Conservation (phyloP, 2,888 invertebrate species). For the Conops quadrifasciatus region DNA sequence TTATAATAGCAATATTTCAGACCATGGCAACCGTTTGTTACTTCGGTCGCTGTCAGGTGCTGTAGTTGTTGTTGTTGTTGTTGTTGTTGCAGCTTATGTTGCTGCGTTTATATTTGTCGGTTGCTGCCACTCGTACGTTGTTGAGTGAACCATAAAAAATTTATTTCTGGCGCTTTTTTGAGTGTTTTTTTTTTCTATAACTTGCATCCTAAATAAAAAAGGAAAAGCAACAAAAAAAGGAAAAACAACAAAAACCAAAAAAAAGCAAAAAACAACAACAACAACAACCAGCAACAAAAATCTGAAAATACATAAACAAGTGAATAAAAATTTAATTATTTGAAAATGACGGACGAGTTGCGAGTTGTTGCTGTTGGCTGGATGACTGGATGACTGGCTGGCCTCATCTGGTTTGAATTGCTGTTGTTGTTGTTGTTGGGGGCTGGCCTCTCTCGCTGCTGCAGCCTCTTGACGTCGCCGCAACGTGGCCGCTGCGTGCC, state of each 20-base stretch:
- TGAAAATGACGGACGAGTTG: conserved; percentile 9
- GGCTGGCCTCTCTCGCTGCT: neutral
- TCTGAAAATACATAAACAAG: conserved; percentile 17
- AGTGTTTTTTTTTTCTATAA: neutral
- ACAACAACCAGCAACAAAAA: neutral
- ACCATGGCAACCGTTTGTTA: neutral
- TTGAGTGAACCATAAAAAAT: conserved; percentile 20
- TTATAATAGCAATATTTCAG: neutral
- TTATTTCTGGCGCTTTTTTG: conserved; percentile 1
- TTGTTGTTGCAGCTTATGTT: conserved; percentile 1
- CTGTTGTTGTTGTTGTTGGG: neutral
- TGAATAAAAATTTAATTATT: conserved; percentile 29
- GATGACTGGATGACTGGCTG: neutral
- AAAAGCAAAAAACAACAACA: neutral
- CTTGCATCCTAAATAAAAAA: neutral
- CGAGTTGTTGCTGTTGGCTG: conserved; percentile 1
- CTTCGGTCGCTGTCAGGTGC: neutral
- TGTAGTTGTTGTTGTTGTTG: conserved; percentile 3
- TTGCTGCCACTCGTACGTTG: conserved; percentile 1
- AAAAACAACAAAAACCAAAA: conserved; percentile 6
- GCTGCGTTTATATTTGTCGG: conserved; percentile 3
- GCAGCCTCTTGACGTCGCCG: neutral
- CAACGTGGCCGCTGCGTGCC: neutral
- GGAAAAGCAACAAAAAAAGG: neutral
- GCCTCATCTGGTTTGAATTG: neutral